Percentiles rank a stretch among this genome's conserved stretches.
These are phyloP conservation scores for Apamea crenata DNA, from an alignment of 2,888 invertebrate genomes.

Conservation along the genomic window DNA sequence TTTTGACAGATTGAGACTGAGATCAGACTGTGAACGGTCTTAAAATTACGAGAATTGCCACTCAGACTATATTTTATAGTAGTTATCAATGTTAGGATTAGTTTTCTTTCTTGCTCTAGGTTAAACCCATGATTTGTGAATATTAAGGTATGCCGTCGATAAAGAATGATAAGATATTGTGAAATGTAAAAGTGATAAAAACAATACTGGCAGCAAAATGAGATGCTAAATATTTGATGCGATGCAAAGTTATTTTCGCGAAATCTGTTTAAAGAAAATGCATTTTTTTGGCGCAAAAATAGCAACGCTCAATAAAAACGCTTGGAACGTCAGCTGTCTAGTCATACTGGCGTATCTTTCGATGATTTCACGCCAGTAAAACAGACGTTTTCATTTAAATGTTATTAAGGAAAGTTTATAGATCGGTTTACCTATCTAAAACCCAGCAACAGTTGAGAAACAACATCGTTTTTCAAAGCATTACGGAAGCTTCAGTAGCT, in stretches of 20 bases:
- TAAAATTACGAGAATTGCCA: too few species aligned
- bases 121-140: constrained; percentile 18
- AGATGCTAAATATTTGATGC: neutral
- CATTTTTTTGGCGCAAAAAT: constrained; percentile 17
- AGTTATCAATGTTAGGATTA: constrained; percentile 7
- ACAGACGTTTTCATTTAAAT: neutral
- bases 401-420: constrained; percentile 14
- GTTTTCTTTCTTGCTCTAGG: neutral
- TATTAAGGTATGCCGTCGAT: constrained; percentile 14
- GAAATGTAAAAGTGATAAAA: constrained; percentile 12
- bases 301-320: constrained; percentile 11
- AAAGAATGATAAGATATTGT: constrained; percentile 23
- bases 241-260: neutral
- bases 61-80: too few species aligned
- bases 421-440: neutral
- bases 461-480: constrained; percentile 20
- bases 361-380: neutral
- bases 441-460: constrained; percentile 22
- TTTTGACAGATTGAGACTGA: too few species aligned
- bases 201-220: neutral
- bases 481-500: constrained; percentile 41
- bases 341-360: neutral
- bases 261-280: neutral
- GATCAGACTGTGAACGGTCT: too few species aligned
- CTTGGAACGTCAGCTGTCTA: neutral